Evolutionary conservation across 2,888 invertebrate species (phyloP), one percentile per base, ranked within the genome.

Genomic region (Helleia helle): DNA sequence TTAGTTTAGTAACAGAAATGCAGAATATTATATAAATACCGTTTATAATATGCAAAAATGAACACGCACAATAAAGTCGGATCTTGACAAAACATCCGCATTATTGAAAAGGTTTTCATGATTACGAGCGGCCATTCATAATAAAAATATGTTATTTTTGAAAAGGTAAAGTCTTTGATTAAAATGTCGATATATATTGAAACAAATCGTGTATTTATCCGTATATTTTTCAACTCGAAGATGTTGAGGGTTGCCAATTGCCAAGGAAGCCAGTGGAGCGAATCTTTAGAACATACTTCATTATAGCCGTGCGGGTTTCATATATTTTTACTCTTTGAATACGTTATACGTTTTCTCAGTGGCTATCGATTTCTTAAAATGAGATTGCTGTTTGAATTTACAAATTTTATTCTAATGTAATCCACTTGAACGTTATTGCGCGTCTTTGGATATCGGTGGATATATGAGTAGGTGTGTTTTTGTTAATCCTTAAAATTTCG

Each of bases 271-370:
- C 58, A 48, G 40, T 55, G 58, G 51, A 54, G 55, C 62, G 65
- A 62, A 58, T 61, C 62, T 56, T 53, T 51, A 49, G 58, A 60
- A 60, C 58, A 52, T 51, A 61, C 66, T 62, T 71, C 65, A 70
- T 71, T 71, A 71, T 47, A 50, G 46, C 47, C 47, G 49, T 50
- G 49, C 52, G 42, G 37, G 36, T 42, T 31, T 38, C 44, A 29
- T 41, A 26, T 29, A 24, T 42, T 46, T 42, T 51, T 48, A 43
- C 12, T 31, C 31, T 31, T 34, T 34, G 18, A 34, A 34, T 34
- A 4, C 22, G 22, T 9, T n/a, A n/a, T n/a, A n/a, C n/a, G n/a
- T n/a, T n/a, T n/a, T 26, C 26, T n/a, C 28, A 14, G 12, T 8
- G 28, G 28, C 12, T 6, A 31, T 34, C 34, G 34, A 22, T 22